Base-by-base conservation (phyloP, 1,140 invertebrate species). In the Leptestheria dahalacensis region DNA sequence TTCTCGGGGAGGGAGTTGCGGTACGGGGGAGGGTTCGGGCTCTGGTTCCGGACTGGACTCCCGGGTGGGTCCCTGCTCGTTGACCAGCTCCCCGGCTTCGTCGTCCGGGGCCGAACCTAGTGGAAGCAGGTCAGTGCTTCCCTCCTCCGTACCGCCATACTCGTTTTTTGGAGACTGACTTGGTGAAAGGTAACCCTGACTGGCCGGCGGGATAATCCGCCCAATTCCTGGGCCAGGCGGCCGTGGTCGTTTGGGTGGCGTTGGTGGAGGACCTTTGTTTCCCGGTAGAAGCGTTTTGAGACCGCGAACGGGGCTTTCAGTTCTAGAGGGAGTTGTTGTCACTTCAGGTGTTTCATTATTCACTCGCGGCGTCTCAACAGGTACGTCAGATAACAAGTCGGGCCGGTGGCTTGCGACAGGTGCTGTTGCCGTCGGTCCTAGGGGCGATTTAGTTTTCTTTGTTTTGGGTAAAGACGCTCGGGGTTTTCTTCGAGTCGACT, bases 1-100 rank as follows among this genome's bases (percentile, higher is more conserved):
- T 12, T 58, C 54, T 49, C 61, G 33, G 29, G 61, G 55, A 24
- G 55, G 55, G 26, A 46, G 55, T 15, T 57, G 53, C 21, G 55
- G 55, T 25, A 47, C 48, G 18, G 53, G 61, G 25, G 55, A 50
- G 12, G 46, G 46, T 33, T 57, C 52, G 1, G 48, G 18, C 25
- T 61, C 54, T 25, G 52, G 28, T 15, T 60, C 26, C 9, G 10
- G 24, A 18, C 29, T 28, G 25, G 26, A 11, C 41, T 62, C 61
- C 51, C n/a, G 48, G 12, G 20, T 29, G n/a, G 46, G 41, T 48
- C 26, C 46, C 18, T 18, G 46, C 25, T 18, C 48, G 11, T 33
- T 24, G 0, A 24, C 1, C 10, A n/a, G 12, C 24, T 48, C 20
- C 46, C 26, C 29, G 33, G 48, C 41, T 26, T 48, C 46, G 15